A percentile compares a stretch with the other conserved stretches of the same genome.
Evolutionary conservation across 2,888 invertebrate species (phyloP).

Genomic region (Noctuana brunneofusca): DNA sequence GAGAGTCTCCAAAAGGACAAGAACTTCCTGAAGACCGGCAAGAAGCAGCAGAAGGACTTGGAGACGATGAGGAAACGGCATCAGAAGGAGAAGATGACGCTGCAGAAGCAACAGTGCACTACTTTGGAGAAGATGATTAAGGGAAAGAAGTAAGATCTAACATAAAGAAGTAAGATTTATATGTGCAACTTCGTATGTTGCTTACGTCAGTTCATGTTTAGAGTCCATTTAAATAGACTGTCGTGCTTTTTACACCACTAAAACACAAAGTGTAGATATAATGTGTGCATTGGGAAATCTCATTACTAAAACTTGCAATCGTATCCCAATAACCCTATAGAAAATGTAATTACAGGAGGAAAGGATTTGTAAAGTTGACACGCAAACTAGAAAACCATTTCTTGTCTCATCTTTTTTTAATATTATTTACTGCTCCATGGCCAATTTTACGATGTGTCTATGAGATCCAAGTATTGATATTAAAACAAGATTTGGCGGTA

Average conservation of each 20-base stretch:
- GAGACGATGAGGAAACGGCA: conserved; percentile 96
- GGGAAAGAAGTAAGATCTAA: conserved; percentile 90
- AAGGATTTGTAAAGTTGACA: too few species aligned
- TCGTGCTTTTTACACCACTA: too few species aligned
- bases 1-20: conserved; percentile 94
- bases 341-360: too few species aligned
- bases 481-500: neutral
- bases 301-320: too few species aligned
- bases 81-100: conserved; percentile 93
- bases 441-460: neutral
- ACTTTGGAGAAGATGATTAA: conserved; percentile 97
- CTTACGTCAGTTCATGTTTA: too few species aligned
- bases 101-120: conserved; percentile 95
- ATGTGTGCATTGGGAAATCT: too few species aligned
- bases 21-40: conserved; percentile 94
- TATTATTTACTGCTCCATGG: too few species aligned
- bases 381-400: too few species aligned
- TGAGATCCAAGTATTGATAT: neutral
- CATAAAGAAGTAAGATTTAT: neutral
- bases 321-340: too few species aligned
- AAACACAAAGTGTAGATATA: too few species aligned
- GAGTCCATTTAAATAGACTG: neutral
- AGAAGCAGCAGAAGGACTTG: conserved; percentile 97
- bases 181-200: neutral
- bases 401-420: too few species aligned